These are phyloP conservation scores for Nephotettix cincticeps DNA, from an alignment of 1,140 invertebrate species.

Conservation along the genomic window DNA sequence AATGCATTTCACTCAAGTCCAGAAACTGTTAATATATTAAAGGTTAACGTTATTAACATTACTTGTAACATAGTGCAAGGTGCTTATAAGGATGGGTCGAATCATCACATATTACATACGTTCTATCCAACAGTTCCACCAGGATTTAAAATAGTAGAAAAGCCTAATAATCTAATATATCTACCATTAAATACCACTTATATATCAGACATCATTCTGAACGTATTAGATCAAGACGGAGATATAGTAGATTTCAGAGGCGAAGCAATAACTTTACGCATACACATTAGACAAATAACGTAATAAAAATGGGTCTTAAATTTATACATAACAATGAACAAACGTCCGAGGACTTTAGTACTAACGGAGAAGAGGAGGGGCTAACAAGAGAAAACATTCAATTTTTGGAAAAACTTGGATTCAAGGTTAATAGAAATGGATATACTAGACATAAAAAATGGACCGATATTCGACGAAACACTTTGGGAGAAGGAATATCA, in stretches of 20 bases:
- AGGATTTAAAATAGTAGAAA: slow-evolving; percentile 42
- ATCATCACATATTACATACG: slow-evolving; percentile 41
- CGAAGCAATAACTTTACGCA: slow-evolving; percentile 31
- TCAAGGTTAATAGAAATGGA: slow-evolving; percentile 34
- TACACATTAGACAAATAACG: slow-evolving; percentile 31
- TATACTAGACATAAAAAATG: too few species aligned
- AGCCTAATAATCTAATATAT: slow-evolving; percentile 32
- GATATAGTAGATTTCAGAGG: slow-evolving; percentile 34
- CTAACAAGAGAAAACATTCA: slow-evolving; percentile 35
- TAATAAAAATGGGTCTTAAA: too few species aligned
- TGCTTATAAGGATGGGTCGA: slow-evolving; percentile 41
- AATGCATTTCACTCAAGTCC: slow-evolving; percentile 1
- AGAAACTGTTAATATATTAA: slow-evolving; percentile 2
- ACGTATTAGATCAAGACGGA: slow-evolving; percentile 33
- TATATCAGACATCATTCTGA: slow-evolving; percentile 32
- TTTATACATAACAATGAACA: neutral
- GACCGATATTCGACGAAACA: too few species aligned
- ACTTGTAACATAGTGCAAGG: slow-evolving; percentile 30
- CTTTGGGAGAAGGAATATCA: too few species aligned
- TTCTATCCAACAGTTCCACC: slow-evolving; percentile 40
- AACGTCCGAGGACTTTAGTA: neutral
- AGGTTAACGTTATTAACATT: slow-evolving; percentile 20
- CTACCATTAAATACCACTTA: slow-evolving; percentile 29
- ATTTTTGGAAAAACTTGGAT: slow-evolving; percentile 35
- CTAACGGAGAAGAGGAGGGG: too few species aligned